Conservation (phyloP, 1,140 invertebrate species). For the Sminthurinus signatus region DNA sequence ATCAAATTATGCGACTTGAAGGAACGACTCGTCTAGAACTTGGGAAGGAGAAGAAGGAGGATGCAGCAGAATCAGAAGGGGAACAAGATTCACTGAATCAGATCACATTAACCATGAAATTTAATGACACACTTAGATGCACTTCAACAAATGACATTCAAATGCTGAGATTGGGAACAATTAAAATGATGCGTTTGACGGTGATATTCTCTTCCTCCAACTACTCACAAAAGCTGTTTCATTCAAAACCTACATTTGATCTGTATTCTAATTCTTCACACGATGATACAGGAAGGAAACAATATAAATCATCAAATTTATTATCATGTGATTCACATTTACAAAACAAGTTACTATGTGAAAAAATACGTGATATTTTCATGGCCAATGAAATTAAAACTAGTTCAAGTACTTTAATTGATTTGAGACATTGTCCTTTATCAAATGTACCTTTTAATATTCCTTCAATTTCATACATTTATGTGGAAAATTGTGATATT, state of each 20-base stretch:
- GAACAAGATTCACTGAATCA: no score
- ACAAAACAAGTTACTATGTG: neutral
- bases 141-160: no score
- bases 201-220: constrained; percentile 25
- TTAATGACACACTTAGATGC: no score
- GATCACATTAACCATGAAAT: no score
- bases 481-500: constrained; percentile 12
- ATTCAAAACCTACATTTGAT: no score
- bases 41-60: no score
- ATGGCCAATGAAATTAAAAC: constrained; percentile 8
- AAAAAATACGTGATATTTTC: constrained; percentile 20
- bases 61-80: no score
- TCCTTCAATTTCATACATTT: constrained; percentile 10
- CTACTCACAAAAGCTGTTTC: no score
- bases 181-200: constrained; percentile 38
- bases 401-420: neutral
- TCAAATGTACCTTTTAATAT: neutral
- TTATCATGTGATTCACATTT: neutral
- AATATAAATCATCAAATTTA: neutral
- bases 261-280: no score
- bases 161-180: constrained; percentile 31
- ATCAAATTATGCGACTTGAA: no score
- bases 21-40: no score
- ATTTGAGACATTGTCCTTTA: constrained; percentile 4
- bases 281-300: neutral